Conservation (phyloP, 2,797 vertebrate species). For the Falco berigora region DNA sequence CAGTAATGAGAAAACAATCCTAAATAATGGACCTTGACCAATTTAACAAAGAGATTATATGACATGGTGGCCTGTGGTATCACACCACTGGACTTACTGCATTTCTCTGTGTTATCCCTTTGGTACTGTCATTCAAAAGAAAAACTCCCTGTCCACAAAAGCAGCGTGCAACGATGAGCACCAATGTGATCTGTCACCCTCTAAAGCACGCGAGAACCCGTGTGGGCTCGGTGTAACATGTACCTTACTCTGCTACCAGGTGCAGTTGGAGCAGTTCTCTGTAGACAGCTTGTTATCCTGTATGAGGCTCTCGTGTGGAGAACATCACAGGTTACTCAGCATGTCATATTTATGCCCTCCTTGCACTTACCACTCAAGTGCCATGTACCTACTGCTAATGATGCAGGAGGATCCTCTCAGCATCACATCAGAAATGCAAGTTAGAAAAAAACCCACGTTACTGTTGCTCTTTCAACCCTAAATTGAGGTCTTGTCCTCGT, state of each 20-base stretch:
- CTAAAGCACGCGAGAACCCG: accelerated
- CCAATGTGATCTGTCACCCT: accelerated
- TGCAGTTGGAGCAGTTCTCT: background rate
- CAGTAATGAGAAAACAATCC: background rate
- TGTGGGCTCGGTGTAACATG: accelerated
- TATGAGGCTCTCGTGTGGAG: background rate
- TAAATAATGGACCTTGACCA: background rate
- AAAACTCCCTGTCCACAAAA: background rate
- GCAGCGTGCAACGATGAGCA: accelerated
- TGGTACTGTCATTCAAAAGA: background rate
- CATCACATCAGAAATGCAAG: background rate
- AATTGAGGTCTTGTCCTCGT: background rate
- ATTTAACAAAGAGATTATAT: background rate
- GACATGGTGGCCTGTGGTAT: background rate
- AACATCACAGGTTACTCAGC: background rate
- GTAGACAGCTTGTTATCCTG: background rate
- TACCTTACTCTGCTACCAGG: background rate
- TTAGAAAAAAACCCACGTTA: background rate
- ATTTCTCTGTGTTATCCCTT: background rate
- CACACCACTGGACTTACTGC: background rate
- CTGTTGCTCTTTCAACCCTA: background rate
- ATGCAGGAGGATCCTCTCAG: background rate
- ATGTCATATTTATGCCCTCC: background rate
- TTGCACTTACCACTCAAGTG: background rate
- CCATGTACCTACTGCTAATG: background rate